phyloP scores from a whole-genome alignment of 2,888 invertebrate genomes.

The Drosophila sordidula region DNA sequence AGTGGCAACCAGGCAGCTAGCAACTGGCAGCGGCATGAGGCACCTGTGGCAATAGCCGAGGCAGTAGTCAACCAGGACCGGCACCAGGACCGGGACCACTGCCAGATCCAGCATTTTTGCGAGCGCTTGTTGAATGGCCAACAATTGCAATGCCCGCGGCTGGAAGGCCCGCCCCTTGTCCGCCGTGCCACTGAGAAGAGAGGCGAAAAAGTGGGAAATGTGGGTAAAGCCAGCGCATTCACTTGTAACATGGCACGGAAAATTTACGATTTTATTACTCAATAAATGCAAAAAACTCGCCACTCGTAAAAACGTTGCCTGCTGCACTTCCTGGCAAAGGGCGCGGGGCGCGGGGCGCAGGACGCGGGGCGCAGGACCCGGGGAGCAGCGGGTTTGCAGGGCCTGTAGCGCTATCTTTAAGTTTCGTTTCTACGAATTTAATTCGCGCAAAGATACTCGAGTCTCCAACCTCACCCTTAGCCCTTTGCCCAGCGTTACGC shows the following conservation, averaged over 20 bases:
- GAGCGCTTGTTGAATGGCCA: constrained; percentile 71
- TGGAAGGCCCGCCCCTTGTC: not conserved
- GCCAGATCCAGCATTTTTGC: constrained; percentile 32
- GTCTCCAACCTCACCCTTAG: not conserved
- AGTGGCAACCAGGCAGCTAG: constrained; percentile 44
- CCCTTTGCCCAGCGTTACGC: constrained; percentile 10
- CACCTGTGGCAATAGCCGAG: constrained; percentile 52
- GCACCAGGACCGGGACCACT: constrained; percentile 12
- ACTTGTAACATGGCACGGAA: constrained; percentile 71
- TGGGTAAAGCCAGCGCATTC: constrained; percentile 45
- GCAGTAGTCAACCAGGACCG: not conserved
- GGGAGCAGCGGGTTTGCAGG: too few relatives aligned
- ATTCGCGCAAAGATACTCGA: constrained; percentile 35
- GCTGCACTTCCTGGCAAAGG: constrained; percentile 24
- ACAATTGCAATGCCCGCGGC: constrained; percentile 60
- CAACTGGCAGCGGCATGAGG: constrained; percentile 24
- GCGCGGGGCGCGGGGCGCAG: not conserved
- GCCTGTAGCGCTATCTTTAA: constrained; percentile 39
- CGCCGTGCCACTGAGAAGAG: not conserved
- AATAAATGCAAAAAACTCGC: constrained; percentile 76
- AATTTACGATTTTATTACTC: constrained; percentile 80
- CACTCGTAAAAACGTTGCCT: constrained; percentile 64
- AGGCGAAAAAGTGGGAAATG: not conserved
- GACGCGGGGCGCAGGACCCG: not conserved
- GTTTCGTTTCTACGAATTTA: constrained; percentile 40